Conservation (phyloP, 2,797 vertebrate genomes). For the Lemur catta region DNA sequence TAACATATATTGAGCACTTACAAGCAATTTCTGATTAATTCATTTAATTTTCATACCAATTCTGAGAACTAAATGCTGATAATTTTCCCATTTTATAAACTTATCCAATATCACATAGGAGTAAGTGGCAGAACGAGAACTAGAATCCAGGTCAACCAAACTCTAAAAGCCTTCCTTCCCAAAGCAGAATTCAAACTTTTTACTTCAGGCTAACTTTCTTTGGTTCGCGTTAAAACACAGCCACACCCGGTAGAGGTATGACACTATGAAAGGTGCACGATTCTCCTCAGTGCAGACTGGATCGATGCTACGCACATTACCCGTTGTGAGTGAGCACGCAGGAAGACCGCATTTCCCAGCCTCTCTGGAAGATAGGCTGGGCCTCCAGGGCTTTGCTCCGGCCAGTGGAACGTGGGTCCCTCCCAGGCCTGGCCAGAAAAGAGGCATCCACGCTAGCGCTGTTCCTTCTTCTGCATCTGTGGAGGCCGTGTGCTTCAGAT, state of each 20-base stretch:
- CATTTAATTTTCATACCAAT: background rate
- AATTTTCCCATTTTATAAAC: background rate
- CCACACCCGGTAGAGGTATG: background rate
- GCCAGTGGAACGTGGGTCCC: background rate
- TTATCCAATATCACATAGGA: background rate
- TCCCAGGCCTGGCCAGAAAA: background rate
- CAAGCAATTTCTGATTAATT: background rate
- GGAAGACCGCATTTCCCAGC: fast-evolving
- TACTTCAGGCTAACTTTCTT: background rate
- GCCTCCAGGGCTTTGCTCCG: background rate
- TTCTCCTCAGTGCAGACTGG: background rate
- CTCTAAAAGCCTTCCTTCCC: background rate
- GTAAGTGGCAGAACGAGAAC: background rate
- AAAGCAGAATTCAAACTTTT: background rate
- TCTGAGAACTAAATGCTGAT: background rate
- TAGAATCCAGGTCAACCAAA: background rate
- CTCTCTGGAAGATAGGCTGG: background rate
- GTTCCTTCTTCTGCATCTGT: background rate
- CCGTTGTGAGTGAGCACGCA: fast-evolving
- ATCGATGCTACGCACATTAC: background rate
- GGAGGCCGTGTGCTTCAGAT: background rate
- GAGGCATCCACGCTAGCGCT: background rate
- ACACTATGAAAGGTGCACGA: background rate
- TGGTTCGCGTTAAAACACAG: background rate
- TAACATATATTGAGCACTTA: background rate